Evolutionary conservation across 2,888 invertebrate genomes (phyloP), one percentile per base, ranked within the genome.

Genomic region (Dolichopus griseipennis): DNA sequence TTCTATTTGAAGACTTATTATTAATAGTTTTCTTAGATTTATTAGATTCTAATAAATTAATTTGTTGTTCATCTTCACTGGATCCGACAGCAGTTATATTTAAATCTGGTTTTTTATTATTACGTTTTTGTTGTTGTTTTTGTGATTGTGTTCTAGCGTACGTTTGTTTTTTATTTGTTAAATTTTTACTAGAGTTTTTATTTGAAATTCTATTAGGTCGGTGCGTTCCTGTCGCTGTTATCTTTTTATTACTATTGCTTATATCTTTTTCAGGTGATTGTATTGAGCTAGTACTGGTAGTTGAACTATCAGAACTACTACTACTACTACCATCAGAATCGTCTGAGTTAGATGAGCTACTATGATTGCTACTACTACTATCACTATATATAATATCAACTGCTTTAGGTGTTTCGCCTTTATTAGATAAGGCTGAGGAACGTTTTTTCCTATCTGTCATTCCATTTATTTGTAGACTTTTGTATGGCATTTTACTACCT

Each of bases 21-120:
- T n/a, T 33, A 67, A 43, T 33, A 72, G 21, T 20, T 69, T 69
- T 34, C 68, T 64, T 41, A 27, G 27, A 27, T 72, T 61, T 68
- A 69, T 69, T 67, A 69, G 2, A 65, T 68, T 70, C 62, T 18
- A 18, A 52, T 6, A 52, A 18, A 62, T 68, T 65, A 66, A 62
- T 68, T 34, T 66, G 67, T 34, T 66, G 67, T 1, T 21, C 33
- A 76, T 89, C 87, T 72, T 84, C 84, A 67, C 87, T 87, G 72
- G 89, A 87, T 76, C 88, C 88, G 69, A 87, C 85, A 22, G 88
- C 86, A 74, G 84, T 65, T 18, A 27, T 33, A 65, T 41, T 65
- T 64, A 18, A 7, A 22, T 62, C 62, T 22, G 21, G 22, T 62
- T 22, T 62, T 10, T 22, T 62, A 10, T n/a, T 33, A 37, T 20